Conservation (phyloP, 2,888 invertebrate species). For the Minunthozetes semirufus region DNA sequence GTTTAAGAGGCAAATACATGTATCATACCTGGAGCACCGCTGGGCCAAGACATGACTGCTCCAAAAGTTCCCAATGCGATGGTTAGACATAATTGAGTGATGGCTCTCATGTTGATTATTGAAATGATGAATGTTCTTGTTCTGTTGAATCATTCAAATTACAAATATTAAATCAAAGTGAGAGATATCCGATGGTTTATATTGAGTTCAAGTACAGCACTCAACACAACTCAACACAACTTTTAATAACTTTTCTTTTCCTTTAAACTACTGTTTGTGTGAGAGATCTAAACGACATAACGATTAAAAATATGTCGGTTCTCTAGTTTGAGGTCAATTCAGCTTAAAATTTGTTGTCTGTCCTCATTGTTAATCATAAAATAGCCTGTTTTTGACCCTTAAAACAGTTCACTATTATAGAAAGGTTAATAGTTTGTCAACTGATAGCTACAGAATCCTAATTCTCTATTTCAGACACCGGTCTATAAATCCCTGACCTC, state of each 20-base stretch:
- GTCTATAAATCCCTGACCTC: not conserved
- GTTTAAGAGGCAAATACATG: not conserved
- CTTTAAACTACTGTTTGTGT: not conserved
- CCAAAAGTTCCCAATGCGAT: not conserved
- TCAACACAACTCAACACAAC: not conserved
- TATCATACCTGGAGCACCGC: slow-evolving; percentile 38
- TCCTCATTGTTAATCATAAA: not conserved
- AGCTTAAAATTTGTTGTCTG: not conserved
- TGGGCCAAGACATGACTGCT: slow-evolving; percentile 37
- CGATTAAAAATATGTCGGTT: not conserved
- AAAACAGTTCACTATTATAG: slow-evolving; percentile 2
- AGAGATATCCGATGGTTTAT: not conserved
- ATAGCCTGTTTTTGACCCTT: slow-evolving; percentile 13
- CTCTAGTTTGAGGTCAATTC: slow-evolving; percentile 17
- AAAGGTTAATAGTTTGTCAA: slow-evolving; percentile 10
- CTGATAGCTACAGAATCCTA: not conserved
- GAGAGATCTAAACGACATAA: not conserved
- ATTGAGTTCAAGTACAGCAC: not conserved
- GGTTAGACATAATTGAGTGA: not conserved
- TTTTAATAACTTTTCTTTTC: slow-evolving; percentile 10
- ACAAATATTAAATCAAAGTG: not conserved
- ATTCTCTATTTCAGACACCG: not conserved
- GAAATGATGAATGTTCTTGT: no score
- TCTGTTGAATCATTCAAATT: no score
- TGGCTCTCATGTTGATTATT: not conserved